These are phyloP conservation scores for Xanthia togata DNA, from an alignment of 2,888 invertebrate genomes.

Conservation along the genomic window DNA sequence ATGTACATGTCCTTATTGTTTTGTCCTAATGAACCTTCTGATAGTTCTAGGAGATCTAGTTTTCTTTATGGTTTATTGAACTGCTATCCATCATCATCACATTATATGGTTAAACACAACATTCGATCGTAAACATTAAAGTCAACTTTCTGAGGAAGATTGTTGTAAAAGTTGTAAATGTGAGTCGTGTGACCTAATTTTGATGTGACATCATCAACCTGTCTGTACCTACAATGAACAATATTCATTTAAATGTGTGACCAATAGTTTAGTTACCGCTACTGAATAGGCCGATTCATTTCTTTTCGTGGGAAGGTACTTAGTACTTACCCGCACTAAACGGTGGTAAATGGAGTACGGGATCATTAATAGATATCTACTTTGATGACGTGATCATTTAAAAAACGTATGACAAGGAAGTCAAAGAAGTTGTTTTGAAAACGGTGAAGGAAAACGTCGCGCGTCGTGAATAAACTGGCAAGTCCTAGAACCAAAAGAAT, in stretches of 20 bases:
- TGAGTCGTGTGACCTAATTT: constrained; percentile 60
- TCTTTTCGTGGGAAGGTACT: constrained; percentile 22
- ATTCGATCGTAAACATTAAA: constrained; percentile 52
- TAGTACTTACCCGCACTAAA: background rate
- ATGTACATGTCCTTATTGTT: background rate
- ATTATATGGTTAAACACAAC: constrained; percentile 21
- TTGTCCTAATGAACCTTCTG: background rate
- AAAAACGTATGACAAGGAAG: background rate
- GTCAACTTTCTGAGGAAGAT: constrained; percentile 50
- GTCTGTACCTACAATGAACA: constrained; percentile 11
- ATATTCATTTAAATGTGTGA: constrained; percentile 21
- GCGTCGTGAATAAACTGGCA: too few species aligned
- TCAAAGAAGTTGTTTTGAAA: background rate
- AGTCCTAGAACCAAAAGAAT: too few species aligned
- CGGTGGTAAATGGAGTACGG: background rate
- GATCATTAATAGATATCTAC: too few species aligned
- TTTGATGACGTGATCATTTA: too few species aligned
- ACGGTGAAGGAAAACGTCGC: too few species aligned
- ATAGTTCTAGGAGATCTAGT: background rate
- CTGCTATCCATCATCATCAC: constrained; percentile 44
- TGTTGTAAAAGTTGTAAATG: constrained; percentile 47
- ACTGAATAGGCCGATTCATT: constrained; percentile 24
- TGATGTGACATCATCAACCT: constrained; percentile 52
- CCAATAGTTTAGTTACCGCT: constrained; percentile 23
- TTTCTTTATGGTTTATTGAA: constrained; percentile 2